Conservation (phyloP, 2,888 invertebrate genomes). For the Pachydiplax longipennis region DNA sequence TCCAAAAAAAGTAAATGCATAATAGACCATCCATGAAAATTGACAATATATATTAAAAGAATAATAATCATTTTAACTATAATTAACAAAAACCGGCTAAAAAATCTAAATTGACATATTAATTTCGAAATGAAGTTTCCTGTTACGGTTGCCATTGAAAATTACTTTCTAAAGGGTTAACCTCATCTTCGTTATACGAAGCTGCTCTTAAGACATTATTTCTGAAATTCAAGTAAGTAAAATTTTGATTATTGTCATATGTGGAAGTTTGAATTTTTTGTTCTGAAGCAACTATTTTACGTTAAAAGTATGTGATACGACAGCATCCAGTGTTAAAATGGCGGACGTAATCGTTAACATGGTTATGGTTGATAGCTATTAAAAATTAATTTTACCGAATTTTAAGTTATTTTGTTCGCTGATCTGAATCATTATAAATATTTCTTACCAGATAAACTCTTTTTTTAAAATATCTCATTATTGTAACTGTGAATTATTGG, state of each 20-base stretch:
- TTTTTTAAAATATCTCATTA: background rate
- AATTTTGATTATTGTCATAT: background rate
- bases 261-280: background rate
- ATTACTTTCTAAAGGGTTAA: constrained; percentile 16
- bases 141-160: constrained; percentile 30
- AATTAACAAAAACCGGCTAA: background rate
- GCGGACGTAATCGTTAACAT: background rate
- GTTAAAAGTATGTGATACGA: background rate
- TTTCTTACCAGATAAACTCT: background rate
- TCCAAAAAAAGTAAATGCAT: constrained; percentile 31
- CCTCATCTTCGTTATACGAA: background rate
- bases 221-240: constrained; percentile 23
- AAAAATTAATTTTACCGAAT: background rate
- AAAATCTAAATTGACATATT: background rate
- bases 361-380: background rate
- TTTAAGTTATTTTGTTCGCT: background rate
- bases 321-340: constrained; percentile 17
- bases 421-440: background rate
- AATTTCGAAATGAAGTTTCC: constrained; percentile 25
- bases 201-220: background rate
- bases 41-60: constrained; percentile 23
- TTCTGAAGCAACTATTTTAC: background rate
- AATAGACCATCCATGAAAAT: constrained; percentile 7
- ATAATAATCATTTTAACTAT: background rate
- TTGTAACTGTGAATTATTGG: background rate